phyloP scores from a whole-genome alignment of 1,140 invertebrate genomes.

The Ditylenchus dipsaci region DNA sequence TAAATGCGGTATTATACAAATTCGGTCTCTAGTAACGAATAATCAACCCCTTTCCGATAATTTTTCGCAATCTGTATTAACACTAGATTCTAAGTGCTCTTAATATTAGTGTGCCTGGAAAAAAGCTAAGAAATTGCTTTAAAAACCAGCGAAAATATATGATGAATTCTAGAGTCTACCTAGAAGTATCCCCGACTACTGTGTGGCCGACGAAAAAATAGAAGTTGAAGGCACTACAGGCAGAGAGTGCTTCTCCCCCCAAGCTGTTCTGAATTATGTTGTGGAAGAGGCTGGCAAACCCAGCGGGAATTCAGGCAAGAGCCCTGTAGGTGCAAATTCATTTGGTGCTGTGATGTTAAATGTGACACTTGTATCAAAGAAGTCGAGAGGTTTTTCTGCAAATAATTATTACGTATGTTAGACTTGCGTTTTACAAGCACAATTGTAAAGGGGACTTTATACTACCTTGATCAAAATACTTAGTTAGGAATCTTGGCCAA shows the following conservation, averaged over 20 bases:
- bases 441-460: too few species aligned
- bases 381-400: constrained; percentile 18
- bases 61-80: too few species aligned
- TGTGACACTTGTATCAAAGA: constrained; percentile 15
- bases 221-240: constrained; percentile 63
- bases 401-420: background rate
- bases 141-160: constrained; percentile 59
- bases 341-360: constrained; percentile 19
- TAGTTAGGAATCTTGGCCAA: too few species aligned
- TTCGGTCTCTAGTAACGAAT: too few species aligned
- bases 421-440: too few species aligned
- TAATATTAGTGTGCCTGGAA: constrained; percentile 3
- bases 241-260: constrained; percentile 67
- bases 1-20: too few species aligned
- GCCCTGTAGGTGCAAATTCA: constrained; percentile 12
- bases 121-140: constrained; percentile 25
- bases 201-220: constrained; percentile 54
- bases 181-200: constrained; percentile 69
- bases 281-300: constrained; percentile 46
- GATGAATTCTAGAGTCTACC: constrained; percentile 62
- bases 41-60: too few species aligned
- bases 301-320: constrained; percentile 17
- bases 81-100: too few species aligned
- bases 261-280: constrained; percentile 62
- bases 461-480: too few species aligned